Evolutionary conservation across 1,140 invertebrate genomes (phyloP), one percentile per base, ranked within the genome.

Genomic region (Drosophila ogumai): DNA sequence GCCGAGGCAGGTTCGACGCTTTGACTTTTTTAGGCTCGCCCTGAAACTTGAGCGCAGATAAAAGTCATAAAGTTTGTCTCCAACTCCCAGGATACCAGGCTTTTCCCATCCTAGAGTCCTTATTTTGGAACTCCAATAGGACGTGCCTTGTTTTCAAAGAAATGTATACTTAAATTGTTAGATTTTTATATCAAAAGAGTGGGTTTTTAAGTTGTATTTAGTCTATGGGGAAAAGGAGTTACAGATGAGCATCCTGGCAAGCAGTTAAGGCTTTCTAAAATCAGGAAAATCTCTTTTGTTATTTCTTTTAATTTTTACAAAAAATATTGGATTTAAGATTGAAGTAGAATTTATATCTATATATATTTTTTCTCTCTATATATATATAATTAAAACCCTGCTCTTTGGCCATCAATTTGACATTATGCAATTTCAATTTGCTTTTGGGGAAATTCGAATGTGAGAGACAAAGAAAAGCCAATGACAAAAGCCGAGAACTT

Each of bases 41-140:
- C 75, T 65, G 57, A 87, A 88, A 80, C 49, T 77, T 84, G 71
- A 61, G 76, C 72, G 36, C 72, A 88, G 82, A 87, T 87, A 87
- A 87, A 71, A 82, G 84, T 71, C 82, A 84, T 87, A 88, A 87
- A 87, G 64, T 88, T 87, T 74, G 71, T 73, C 67, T 44, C 43
- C 64, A 28, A 31, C 52, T 34, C 17, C 60, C 43, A 31, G 52
- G 32, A 38, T 5, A 25, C 7, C 19, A 9, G 0, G 17, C 25
- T 28, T 28, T 28, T 6, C 6, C 25, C 6, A 28, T 15, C 43
- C 46, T 15, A 15, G 46, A 28, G 28, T 32, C 49, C 49, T 10
- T 28, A n/a, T 28, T 52, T 0, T 0, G 32, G 2, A 15, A 34
- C 50, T 52, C 17, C 31, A 13, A 34, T 28, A 28, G 13, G 5